phyloP scores from a whole-genome alignment of 2,113 vertebrate species.

The Orientallactaga bullata region DNA sequence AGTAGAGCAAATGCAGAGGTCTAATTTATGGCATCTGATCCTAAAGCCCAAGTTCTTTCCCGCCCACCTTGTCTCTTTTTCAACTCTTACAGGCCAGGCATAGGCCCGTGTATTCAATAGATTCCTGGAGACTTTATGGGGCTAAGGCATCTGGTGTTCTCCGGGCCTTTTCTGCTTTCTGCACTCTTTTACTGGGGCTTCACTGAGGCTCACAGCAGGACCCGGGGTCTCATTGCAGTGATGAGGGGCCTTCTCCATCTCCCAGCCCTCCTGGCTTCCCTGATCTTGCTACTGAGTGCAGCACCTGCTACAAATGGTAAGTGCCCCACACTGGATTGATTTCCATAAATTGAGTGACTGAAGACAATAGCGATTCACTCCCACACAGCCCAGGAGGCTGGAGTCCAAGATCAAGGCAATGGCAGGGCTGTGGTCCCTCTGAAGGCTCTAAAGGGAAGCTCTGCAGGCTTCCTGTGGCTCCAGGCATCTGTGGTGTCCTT shows the following conservation, averaged over 20 bases:
- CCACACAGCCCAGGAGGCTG: neutral
- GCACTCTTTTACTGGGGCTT: neutral
- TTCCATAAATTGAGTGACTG: neutral
- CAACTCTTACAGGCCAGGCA: neutral
- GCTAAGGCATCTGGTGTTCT: neutral
- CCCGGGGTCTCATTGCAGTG: constrained; percentile 52
- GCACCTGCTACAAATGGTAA: constrained; percentile 45
- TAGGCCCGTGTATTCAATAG: neutral
- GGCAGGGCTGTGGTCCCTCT: neutral
- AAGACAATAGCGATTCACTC: neutral
- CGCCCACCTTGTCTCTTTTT: neutral
- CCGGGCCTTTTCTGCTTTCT: neutral
- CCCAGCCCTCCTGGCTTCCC: constrained; percentile 53
- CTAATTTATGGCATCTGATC: neutral
- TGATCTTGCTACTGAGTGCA: constrained; percentile 47
- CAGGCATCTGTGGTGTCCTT: neutral
- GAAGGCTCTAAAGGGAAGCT: neutral
- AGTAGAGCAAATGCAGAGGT: neutral
- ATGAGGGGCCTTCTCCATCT: constrained; percentile 51
- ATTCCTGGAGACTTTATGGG: neutral
- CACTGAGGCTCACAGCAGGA: neutral
- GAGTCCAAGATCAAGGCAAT: neutral
- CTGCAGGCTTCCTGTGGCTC: neutral
- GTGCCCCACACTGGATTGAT: neutral
- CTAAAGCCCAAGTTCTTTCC: neutral